Evolutionary conservation across 1,140 invertebrate species (phyloP).

Genomic region (Anadara kagoshimensis): DNA sequence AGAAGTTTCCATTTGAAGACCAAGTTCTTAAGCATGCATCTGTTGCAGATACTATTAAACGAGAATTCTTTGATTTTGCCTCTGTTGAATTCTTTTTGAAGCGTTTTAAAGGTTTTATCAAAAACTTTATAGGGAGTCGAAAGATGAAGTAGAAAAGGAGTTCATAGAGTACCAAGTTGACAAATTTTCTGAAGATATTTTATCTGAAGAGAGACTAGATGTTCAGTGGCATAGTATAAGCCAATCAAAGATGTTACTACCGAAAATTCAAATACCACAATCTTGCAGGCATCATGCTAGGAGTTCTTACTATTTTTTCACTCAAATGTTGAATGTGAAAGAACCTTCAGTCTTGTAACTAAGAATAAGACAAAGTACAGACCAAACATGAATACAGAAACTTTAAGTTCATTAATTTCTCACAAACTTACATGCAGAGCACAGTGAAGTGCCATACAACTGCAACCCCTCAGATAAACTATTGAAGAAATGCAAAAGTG

Average conservation of each 20-base stretch:
- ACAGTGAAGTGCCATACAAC: background rate
- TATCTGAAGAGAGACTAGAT: background rate
- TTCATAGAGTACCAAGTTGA: background rate
- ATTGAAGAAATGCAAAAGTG: conserved; percentile 1
- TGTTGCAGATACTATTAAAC: background rate
- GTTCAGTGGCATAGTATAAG: conserved; percentile 4
- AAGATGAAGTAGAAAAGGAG: background rate
- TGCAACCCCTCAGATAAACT: conserved; percentile 2
- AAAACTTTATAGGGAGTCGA: too few relatives aligned
- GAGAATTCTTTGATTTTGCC: background rate
- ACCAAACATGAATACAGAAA: background rate
- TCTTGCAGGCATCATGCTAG: background rate
- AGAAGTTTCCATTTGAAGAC: background rate
- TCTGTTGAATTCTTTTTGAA: background rate
- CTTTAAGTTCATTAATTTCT: conserved; percentile 4
- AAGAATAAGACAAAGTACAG: background rate
- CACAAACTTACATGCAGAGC: background rate
- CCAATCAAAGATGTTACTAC: conserved; percentile 9
- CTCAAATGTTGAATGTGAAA: conserved; percentile 4
- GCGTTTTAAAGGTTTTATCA: too few relatives aligned
- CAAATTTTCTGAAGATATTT: background rate
- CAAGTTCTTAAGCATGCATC: background rate
- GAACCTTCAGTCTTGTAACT: conserved; percentile 6
- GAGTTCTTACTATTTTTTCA: conserved; percentile 3
- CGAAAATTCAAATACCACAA: conserved; percentile 1